Conservation (phyloP, 2,888 invertebrate genomes). For the Perizoma flavofasciatum region DNA sequence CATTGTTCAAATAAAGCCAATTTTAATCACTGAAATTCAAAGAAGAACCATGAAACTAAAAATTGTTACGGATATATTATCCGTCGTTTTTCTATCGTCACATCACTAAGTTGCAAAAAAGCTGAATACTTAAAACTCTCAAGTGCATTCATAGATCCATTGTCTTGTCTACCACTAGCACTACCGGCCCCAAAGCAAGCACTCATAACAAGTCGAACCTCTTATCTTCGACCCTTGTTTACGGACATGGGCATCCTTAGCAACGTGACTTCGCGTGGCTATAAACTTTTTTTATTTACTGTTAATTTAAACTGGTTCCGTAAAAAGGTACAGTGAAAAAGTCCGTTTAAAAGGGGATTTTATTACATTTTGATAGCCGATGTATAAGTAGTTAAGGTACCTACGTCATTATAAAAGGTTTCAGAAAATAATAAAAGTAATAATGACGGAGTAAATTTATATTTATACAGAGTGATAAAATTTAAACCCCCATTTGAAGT, state of each 20-base stretch:
- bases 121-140: conserved; percentile 67
- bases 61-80: not conserved
- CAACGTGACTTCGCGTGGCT: conserved; percentile 40
- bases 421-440: conserved; percentile 26
- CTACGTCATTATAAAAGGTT: conserved; percentile 36
- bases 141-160: conserved; percentile 60
- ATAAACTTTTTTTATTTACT: conserved; percentile 43
- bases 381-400: conserved; percentile 37
- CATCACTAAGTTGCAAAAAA: conserved; percentile 54
- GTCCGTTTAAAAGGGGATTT: conserved; percentile 38
- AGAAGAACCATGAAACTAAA: not conserved
- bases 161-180: conserved; percentile 53
- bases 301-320: conserved; percentile 41
- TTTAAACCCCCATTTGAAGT: conserved; percentile 18
- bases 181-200: conserved; percentile 51
- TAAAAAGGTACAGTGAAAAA: conserved; percentile 37
- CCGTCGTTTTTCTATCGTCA: not conserved
- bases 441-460: conserved; percentile 25
- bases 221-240: conserved; percentile 50
- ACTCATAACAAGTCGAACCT: conserved; percentile 40
- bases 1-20: too few relatives aligned
- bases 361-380: conserved; percentile 40
- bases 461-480: conserved; percentile 23
- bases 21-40: too few relatives aligned
- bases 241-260: conserved; percentile 36